Evolutionary conservation across 2,888 invertebrate species (phyloP), one percentile per base, ranked within the genome.

Genomic region (Eustalomyia histrio): DNA sequence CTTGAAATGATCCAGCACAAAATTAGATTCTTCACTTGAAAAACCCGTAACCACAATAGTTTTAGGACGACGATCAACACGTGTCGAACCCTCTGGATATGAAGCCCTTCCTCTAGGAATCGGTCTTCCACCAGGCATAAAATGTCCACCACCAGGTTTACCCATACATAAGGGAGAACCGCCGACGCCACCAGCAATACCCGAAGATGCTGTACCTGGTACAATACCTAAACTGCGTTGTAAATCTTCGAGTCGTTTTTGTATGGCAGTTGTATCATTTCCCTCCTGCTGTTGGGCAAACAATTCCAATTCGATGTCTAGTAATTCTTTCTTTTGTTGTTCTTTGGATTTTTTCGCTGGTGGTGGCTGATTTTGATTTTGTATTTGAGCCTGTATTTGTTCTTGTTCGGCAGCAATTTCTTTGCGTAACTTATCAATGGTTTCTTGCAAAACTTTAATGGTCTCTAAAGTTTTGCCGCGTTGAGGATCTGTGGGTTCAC

Each of bases 231-330:
- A 85, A 67, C 88, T 90, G n/a, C 90, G 89, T 79, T 91, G 91
- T 68, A 98, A 91, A 83, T 97, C 97, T 8, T 93, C 92, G 35
- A 97, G 92, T 87, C 93, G 94, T 88, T 94, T 95, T 85, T 95
- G 94, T 63, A 97, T 91, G 83, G 95, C 96, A 0, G 95, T 93
- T 0, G 97, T 96, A 84, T 98, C 97, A 72, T 94, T 95, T 0
- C 97, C 97, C 87, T 93, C 94, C 90, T 94, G 96, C 87, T 97
- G 96, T 84, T 96, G 96, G 1, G 95, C 96, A 86, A 97, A 96
- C 83, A 98, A 92, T 88, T 98, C 98, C 87, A 98, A 90, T 88
- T 98, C 98, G 0, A 97, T 95, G 87, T 98, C 98, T 10, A 98
- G 92, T 65, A 98, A 94, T 87, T 97, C 97, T 86, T 96, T 96